A percentile compares a stretch with the other conserved stretches of the same genome.
phyloP scores from a whole-genome alignment of 2,113 vertebrate genomes.

The Elephas maximus region DNA sequence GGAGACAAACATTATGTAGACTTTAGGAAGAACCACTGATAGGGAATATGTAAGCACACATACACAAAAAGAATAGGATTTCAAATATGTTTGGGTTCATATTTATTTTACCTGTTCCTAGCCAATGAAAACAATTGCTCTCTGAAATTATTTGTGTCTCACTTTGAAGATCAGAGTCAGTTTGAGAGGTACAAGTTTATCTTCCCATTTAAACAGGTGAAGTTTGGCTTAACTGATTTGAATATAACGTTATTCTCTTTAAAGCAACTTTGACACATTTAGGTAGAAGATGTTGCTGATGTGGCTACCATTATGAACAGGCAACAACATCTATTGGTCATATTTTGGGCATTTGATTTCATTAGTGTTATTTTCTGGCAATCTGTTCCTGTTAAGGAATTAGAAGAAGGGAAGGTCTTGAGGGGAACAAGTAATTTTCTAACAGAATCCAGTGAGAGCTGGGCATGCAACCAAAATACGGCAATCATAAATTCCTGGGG shows the following conservation, averaged over 20 bases:
- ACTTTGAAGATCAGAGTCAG: conserved; percentile 33
- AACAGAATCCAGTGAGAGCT: not conserved
- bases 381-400: conserved; percentile 50
- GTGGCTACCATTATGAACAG: not conserved
- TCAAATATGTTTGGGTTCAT: not conserved
- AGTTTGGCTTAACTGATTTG: not conserved
- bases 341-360: not conserved
- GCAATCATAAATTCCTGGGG: not conserved
- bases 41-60: not conserved
- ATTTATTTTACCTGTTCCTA: conserved; percentile 42
- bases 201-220: conserved; percentile 49
- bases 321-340: not conserved
- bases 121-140: conserved; percentile 23
- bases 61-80: not conserved
- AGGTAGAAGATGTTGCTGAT: not conserved
- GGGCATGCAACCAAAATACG: not conserved
- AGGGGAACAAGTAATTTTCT: not conserved
- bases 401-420: not conserved
- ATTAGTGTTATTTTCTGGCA: conserved; percentile 21
- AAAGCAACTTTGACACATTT: not conserved
- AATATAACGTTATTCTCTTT: not conserved
- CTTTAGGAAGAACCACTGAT: conserved; percentile 8
- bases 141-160: conserved; percentile 41
- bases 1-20: conserved; percentile 15
- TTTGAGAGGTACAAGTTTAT: not conserved